These are phyloP conservation scores for Cantharis flavilabris DNA, from an alignment of 2,888 invertebrate genomes.

Conservation along the genomic window DNA sequence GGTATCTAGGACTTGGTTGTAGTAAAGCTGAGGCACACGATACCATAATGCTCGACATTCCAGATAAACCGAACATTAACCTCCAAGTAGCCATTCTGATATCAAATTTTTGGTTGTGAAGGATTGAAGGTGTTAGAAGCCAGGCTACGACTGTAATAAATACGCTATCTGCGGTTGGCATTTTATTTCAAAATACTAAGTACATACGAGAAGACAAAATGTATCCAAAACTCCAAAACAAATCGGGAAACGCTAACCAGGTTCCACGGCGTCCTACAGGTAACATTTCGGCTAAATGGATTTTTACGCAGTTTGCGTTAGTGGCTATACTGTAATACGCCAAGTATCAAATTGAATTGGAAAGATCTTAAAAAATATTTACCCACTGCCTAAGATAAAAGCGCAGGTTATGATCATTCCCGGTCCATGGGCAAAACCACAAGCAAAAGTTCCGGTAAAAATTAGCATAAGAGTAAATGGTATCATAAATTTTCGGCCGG, in stretches of 20 bases:
- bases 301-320: constrained; percentile 47
- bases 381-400: constrained; percentile 55
- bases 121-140: constrained; percentile 42
- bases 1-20: constrained; percentile 55
- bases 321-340: constrained; percentile 48
- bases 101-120: constrained; percentile 35
- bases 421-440: constrained; percentile 52
- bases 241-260: constrained; percentile 49
- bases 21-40: constrained; percentile 53
- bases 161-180: not conserved
- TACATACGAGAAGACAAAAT: constrained; percentile 43
- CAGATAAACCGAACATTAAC: constrained; percentile 51
- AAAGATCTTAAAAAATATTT: constrained; percentile 29
- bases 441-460: constrained; percentile 49
- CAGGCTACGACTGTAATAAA: constrained; percentile 40
- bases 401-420: constrained; percentile 48
- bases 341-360: not conserved
- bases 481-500: constrained; percentile 52
- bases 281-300: constrained; percentile 54
- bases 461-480: constrained; percentile 48
- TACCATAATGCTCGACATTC: constrained; percentile 50
- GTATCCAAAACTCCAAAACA: constrained; percentile 52
- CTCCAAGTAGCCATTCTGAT: constrained; percentile 55
- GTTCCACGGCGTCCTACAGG: constrained; percentile 50
- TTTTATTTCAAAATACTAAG: not conserved